Evolutionary conservation across 1,140 invertebrate species (phyloP).

Genomic region (Drosophila tropicalis): DNA sequence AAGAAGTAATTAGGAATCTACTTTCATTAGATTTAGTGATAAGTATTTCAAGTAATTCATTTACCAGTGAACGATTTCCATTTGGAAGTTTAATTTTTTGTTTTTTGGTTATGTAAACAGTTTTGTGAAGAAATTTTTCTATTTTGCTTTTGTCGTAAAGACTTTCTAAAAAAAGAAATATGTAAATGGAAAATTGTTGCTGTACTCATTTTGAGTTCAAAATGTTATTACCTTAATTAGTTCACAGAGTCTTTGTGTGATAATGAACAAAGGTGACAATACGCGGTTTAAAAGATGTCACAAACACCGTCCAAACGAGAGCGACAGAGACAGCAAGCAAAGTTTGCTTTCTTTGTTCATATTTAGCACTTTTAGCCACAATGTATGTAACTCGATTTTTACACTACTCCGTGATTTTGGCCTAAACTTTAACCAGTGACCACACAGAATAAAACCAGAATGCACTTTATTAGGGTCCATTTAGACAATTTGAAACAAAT

Average conservation of each 20-base stretch:
- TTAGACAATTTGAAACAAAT: constrained; percentile 23
- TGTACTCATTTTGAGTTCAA: not conserved
- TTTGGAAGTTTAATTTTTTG: constrained; percentile 28
- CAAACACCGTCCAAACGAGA: constrained; percentile 15
- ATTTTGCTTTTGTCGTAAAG: constrained; percentile 19
- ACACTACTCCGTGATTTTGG: constrained; percentile 42
- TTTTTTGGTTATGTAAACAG: constrained; percentile 67
- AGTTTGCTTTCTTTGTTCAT: constrained; percentile 33
- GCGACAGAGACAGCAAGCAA: not conserved
- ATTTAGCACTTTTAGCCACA: constrained; percentile 32
- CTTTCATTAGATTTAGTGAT: not conserved
- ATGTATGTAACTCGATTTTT: constrained; percentile 44
- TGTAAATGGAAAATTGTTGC: constrained; percentile 3
- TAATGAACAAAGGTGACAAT: constrained; percentile 8
- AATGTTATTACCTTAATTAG: not conserved
- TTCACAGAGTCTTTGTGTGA: not conserved
- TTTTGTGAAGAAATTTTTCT: constrained; percentile 22
- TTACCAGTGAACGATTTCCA: not conserved
- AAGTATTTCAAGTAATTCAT: not conserved
- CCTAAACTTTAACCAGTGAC: too few species aligned
- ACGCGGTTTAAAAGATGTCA: constrained; percentile 14
- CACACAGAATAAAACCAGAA: not conserved
- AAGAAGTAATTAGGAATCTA: not conserved
- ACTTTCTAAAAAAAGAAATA: not conserved
- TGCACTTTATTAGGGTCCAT: too few species aligned